These are phyloP conservation scores for Chitala chitala DNA, from an alignment of 2,113 vertebrate genomes.

Conservation along the genomic window DNA sequence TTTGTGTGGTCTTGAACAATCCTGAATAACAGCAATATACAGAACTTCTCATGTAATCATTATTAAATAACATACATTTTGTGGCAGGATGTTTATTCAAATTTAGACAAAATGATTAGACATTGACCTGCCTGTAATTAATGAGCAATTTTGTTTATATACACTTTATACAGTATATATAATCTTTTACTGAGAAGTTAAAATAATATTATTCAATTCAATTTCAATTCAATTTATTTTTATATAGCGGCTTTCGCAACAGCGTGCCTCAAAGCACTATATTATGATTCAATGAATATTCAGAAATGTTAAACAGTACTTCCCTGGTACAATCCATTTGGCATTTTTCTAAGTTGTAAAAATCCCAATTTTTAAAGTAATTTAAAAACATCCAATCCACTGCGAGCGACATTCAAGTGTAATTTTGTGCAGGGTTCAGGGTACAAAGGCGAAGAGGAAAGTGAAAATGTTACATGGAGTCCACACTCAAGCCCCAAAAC, in stretches of 20 bases:
- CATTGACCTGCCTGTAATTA: conserved; percentile 62
- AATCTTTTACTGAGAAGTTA: conserved; percentile 1
- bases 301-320: conserved; percentile 49
- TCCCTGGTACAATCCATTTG: conserved; percentile 25
- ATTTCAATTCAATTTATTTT: too few species aligned
- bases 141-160: conserved; percentile 58
- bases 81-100: conserved; percentile 69
- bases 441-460: too few species aligned
- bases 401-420: conserved; percentile 58
- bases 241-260: too few species aligned
- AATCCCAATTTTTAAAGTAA: not conserved
- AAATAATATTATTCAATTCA: too few species aligned
- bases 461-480: too few species aligned
- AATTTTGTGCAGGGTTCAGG: conserved; percentile 33
- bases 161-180: conserved; percentile 50
- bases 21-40: too few species aligned
- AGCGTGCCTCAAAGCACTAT: too few species aligned
- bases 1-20: not conserved
- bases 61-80: too few species aligned
- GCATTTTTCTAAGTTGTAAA: conserved; percentile 36
- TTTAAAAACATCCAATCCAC: conserved; percentile 63
- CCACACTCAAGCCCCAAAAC: too few species aligned
- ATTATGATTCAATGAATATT: conserved; percentile 41
- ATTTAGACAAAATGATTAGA: conserved; percentile 62
- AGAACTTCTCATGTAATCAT: too few species aligned